These are phyloP conservation scores for Brachyhypopomus gauderio DNA, from an alignment of 2,113 vertebrate genomes.

Conservation along the genomic window DNA sequence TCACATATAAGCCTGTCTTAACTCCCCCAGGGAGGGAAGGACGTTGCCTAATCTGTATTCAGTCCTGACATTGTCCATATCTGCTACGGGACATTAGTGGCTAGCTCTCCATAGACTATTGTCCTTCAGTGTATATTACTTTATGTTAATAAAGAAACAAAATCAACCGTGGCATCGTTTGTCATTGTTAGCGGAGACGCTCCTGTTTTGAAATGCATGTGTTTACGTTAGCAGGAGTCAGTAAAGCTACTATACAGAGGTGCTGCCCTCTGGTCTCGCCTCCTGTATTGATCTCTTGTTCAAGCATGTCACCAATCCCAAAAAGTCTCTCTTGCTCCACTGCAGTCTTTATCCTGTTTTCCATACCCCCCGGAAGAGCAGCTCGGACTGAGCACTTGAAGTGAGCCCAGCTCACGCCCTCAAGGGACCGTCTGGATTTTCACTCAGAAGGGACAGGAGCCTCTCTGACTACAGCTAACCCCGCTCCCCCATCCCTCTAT, in stretches of 20 bases:
- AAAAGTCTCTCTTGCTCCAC: conserved; percentile 20
- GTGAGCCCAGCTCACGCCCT: conserved; percentile 20
- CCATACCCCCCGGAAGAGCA: conserved; percentile 41
- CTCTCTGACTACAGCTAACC: conserved; percentile 23
- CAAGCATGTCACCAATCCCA: conserved; percentile 20
- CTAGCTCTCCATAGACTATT: conserved; percentile 99
- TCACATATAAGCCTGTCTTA: conserved; percentile 91
- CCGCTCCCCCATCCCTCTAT: conserved; percentile 13
- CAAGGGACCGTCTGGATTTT: conserved; percentile 47
- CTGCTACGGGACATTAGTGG: conserved; percentile 99
- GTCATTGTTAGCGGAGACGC: conserved; percentile 89
- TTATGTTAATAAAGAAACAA: conserved; percentile 99
- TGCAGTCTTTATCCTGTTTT: conserved; percentile 47
- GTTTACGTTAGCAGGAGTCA: conserved; percentile 80
- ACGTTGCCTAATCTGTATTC: conserved; percentile 99
- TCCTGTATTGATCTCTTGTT: conserved; percentile 70
- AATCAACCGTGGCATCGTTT: conserved; percentile 97
- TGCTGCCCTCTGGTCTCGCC: conserved; percentile 54
- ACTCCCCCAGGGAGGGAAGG: conserved; percentile 98
- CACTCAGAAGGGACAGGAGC: conserved; percentile 24
- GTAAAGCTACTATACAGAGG: conserved; percentile 56
- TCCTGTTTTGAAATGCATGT: conserved; percentile 78
- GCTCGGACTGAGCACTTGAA: conserved; percentile 20
- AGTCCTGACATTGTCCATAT: conserved; percentile 99
- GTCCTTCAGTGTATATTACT: conserved; percentile 99